Base-by-base conservation (phyloP, 2,888 invertebrate species). In the Eristalis tenax region DNA sequence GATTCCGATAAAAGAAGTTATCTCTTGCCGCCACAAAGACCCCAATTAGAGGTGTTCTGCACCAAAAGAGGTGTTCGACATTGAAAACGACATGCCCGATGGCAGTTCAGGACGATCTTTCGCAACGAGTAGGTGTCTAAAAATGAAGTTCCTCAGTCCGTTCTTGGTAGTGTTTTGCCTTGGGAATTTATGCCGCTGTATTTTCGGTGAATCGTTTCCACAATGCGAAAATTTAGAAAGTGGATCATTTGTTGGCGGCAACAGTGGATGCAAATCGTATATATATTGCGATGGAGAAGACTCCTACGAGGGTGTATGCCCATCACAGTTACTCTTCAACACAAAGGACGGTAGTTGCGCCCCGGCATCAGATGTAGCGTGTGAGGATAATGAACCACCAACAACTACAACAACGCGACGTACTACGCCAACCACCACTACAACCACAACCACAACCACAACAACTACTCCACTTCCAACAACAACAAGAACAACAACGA, bases 241-340 rank as follows among this genome's bases (percentile, higher is more conserved):
- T 6, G 87, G 77, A n/a, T 59, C 69, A 2, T 87, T 87, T 6
- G 63, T 80, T 10, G 61, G 57, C 11, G 87, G 91, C 8, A 88
- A 78, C 1, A 89, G 82, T 63, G 90, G 91, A 59, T 91, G 91
- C 69, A 88, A 89, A 0, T 90, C 91, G 28, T 91, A 89, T 22
- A 91, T 91, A 8, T 91, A 89, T 43, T 91, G 91, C 80, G 89
- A 90, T 40, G 91, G 90, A 15, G 90, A 90, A 40, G 89, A 91
- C 10, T 91, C 91, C 8, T 91, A 90, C 63, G 91, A 91, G 28
- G 91, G 91, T 8, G 23, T 83, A n/a, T 87, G 87, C 59, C 87
- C 87, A 10, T 80, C 87, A 10, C 71, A 79, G 22, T 56, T 87
- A 59, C 63, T 87, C 15, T 92, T 91, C 59, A 90, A 92, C 74